Conservation (phyloP, 2,797 vertebrate genomes). For the Enteromius anoplus region DNA sequence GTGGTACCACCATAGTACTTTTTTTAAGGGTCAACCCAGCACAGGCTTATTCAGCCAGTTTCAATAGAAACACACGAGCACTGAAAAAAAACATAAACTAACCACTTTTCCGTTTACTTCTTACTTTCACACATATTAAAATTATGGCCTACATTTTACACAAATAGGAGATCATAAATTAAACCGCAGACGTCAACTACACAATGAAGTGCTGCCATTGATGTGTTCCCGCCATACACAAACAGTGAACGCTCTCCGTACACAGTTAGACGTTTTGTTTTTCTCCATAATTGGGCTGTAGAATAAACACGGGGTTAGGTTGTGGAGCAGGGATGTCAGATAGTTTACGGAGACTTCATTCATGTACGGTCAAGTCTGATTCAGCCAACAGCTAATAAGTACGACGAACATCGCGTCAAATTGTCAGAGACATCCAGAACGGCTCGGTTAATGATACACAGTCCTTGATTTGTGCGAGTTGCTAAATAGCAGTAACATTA, state of each 20-base stretch:
- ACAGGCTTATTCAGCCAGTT: slow-evolving; percentile 3
- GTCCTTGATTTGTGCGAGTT: slow-evolving; percentile 41
- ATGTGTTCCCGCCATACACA: slow-evolving; percentile 52
- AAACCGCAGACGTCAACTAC: slow-evolving; percentile 18
- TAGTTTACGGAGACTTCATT: slow-evolving; percentile 69
- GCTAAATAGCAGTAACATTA: slow-evolving; percentile 21
- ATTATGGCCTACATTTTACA: slow-evolving; percentile 54
- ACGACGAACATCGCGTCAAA: slow-evolving; percentile 24
- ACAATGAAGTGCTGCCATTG: slow-evolving; percentile 47
- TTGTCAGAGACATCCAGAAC: slow-evolving; percentile 11
- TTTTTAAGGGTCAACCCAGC: background rate
- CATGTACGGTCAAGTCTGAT: slow-evolving; percentile 56
- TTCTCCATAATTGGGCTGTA: slow-evolving; percentile 67
- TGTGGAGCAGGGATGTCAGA: slow-evolving; percentile 69
- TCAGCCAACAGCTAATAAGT: slow-evolving; percentile 47
- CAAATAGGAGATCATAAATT: slow-evolving; percentile 53
- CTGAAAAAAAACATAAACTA: slow-evolving; percentile 41
- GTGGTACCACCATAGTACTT: background rate
- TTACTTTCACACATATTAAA: slow-evolving; percentile 54
- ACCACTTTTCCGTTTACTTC: slow-evolving; percentile 49
- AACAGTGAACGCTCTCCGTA: slow-evolving; percentile 53
- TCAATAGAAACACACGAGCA: slow-evolving; percentile 21
- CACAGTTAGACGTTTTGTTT: slow-evolving; percentile 68
- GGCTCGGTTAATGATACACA: slow-evolving; percentile 36
- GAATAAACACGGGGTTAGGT: slow-evolving; percentile 70